These are phyloP conservation scores for Stylophora pistillata DNA, from an alignment of 64 coral and sea anemone species.

Conservation along the genomic window DNA sequence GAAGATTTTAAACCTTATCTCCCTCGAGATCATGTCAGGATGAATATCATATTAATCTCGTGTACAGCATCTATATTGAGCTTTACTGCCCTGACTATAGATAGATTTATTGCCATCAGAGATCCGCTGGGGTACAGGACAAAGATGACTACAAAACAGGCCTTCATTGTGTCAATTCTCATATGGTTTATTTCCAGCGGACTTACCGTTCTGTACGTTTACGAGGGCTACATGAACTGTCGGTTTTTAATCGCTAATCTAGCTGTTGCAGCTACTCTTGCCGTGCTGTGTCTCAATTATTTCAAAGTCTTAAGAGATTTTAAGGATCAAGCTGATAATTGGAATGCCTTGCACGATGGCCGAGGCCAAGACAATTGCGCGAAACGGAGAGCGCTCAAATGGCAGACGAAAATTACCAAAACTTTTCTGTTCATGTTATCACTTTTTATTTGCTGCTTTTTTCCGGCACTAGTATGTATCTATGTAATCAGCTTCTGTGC, in stretches of 20 bases:
- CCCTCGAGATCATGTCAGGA: conserved; percentile 18
- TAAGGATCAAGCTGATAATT: not conserved
- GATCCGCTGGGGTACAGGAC: conserved; percentile 62
- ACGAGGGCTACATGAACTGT: conserved; percentile 74
- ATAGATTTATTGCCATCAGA: conserved; percentile 67
- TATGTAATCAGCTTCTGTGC: conserved; percentile 71
- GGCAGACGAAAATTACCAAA: not conserved
- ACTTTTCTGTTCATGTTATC: not conserved
- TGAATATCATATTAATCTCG: conserved; percentile 44
- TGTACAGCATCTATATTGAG: conserved; percentile 85
- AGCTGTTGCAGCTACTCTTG: conserved; percentile 57
- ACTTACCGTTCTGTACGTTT: conserved; percentile 65
- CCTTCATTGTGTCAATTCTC: conserved; percentile 17
- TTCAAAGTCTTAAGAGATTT: conserved; percentile 28
- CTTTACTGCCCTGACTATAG: conserved; percentile 69
- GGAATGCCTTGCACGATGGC: not conserved
- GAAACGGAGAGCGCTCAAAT: not conserved
- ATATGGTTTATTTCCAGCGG: conserved; percentile 72
- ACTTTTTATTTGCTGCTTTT: conserved; percentile 10
- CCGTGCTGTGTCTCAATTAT: conserved; percentile 68
- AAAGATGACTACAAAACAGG: conserved; percentile 33
- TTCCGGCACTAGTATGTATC: conserved; percentile 42
- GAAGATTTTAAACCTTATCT: not conserved
- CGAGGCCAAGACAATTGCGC: not conserved
- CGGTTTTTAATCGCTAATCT: conserved; percentile 75